Conservation (phyloP, 2,797 vertebrate genomes). For the Enteromius argenteus region DNA sequence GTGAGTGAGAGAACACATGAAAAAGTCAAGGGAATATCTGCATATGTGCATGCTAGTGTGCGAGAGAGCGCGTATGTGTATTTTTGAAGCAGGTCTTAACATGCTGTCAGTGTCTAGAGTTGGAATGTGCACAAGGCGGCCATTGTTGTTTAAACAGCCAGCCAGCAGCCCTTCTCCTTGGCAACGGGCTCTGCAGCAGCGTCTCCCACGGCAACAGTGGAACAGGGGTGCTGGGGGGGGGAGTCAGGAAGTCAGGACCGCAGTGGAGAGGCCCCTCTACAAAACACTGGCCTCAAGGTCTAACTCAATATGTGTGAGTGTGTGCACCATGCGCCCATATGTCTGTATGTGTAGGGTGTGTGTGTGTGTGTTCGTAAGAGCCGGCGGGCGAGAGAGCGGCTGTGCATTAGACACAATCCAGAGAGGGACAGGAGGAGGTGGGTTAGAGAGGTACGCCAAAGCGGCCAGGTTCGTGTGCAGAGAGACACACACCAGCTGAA, state of each 20-base stretch:
- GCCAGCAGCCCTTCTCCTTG: slow-evolving; percentile 83
- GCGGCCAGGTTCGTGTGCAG: slow-evolving; percentile 16
- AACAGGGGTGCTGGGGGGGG: slow-evolving; percentile 76
- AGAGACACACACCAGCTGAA: slow-evolving; percentile 24
- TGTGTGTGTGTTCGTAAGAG: slow-evolving; percentile 58
- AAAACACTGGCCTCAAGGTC: slow-evolving; percentile 82
- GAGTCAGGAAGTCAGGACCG: slow-evolving; percentile 85
- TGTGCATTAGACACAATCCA: slow-evolving; percentile 35
- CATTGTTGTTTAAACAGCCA: slow-evolving; percentile 88
- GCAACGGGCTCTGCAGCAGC: slow-evolving; percentile 85
- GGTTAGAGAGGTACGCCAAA: slow-evolving; percentile 12
- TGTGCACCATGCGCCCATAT: slow-evolving; percentile 39
- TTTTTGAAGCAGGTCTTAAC: slow-evolving; percentile 65
- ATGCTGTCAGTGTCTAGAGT: slow-evolving; percentile 82
- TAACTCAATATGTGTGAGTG: slow-evolving; percentile 65
- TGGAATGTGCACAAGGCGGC: slow-evolving; percentile 84
- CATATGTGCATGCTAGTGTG: slow-evolving; percentile 24
- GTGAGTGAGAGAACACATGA: slow-evolving; percentile 15
- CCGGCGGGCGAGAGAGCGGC: slow-evolving; percentile 35
- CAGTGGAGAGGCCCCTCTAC: slow-evolving; percentile 78
- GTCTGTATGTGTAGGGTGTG: slow-evolving; percentile 50
- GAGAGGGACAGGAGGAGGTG: slow-evolving; percentile 32
- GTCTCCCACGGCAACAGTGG: slow-evolving; percentile 87
- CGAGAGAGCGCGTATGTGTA: slow-evolving; percentile 55
- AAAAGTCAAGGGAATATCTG: slow-evolving; percentile 31